These are phyloP conservation scores for Anoplophora glabripennis DNA, from an alignment of 1,140 invertebrate species.

Conservation along the genomic window DNA sequence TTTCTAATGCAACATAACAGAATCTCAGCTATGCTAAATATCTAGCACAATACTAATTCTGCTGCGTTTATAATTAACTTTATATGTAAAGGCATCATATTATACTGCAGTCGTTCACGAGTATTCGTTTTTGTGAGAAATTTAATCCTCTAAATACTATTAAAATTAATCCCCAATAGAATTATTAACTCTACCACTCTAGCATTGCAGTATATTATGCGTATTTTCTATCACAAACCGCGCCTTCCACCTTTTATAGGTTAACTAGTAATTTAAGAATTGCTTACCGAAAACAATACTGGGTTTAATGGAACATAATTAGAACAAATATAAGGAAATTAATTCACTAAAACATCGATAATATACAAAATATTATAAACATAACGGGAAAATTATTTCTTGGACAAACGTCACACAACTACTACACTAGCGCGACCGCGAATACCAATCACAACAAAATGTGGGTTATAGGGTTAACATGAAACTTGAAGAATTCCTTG, in stretches of 20 bases:
- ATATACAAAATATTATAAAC: constrained; percentile 15
- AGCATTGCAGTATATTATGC: not conserved
- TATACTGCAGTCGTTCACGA: not conserved
- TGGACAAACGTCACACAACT: constrained; percentile 3
- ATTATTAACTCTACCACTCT: not conserved
- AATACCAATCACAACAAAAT: not conserved
- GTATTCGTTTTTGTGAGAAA: too few species aligned
- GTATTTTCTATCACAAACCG: constrained; percentile 11
- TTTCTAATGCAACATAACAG: too few species aligned
- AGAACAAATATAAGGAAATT: not conserved
- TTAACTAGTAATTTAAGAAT: not conserved
- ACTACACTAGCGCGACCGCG: constrained; percentile 2
- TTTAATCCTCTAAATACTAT: too few species aligned
- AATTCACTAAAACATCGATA: not conserved
- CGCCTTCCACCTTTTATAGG: not conserved
- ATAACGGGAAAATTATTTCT: constrained; percentile 10
- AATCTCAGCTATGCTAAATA: too few species aligned
- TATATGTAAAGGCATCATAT: not conserved
- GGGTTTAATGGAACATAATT: constrained; percentile 6
- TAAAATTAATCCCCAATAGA: too few species aligned
- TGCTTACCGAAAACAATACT: not conserved
- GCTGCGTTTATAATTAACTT: too few species aligned
- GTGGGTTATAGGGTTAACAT: too few species aligned
- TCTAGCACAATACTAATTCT: too few species aligned
- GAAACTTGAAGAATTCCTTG: too few species aligned